These are phyloP conservation scores for Grantiella picta DNA, from an alignment of 2,113 vertebrate genomes.

Conservation along the genomic window DNA sequence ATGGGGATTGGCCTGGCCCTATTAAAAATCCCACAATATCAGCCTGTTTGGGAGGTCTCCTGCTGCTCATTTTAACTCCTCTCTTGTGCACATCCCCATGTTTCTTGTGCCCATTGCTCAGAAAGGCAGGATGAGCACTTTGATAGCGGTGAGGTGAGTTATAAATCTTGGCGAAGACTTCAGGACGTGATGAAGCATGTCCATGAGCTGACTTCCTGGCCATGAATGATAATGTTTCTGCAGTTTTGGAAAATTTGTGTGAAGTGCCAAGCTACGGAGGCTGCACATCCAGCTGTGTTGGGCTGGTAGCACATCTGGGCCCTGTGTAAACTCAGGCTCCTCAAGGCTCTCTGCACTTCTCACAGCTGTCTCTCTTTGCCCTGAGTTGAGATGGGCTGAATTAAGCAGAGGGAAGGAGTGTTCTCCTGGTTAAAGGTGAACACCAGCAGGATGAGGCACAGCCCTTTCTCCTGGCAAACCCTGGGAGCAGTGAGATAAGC, in stretches of 20 bases:
- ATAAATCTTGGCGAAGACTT: neutral
- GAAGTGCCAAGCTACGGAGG: neutral
- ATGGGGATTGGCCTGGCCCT: neutral
- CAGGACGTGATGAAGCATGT: neutral
- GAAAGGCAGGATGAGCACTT: neutral
- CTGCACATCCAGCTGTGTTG: neutral
- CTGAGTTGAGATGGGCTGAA: neutral
- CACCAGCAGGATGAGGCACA: neutral
- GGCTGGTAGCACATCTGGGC: neutral
- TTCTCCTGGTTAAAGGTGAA: neutral
- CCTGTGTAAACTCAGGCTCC: neutral
- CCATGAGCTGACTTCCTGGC: neutral
- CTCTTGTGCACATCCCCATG: neutral
- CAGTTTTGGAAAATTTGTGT: neutral
- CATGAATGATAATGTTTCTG: conserved; percentile 3
- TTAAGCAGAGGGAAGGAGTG: neutral
- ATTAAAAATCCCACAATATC: neutral
- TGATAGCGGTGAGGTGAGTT: neutral
- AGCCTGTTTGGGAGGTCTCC: neutral
- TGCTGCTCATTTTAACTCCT: neutral
- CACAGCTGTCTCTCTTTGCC: neutral
- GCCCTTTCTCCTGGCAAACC: neutral
- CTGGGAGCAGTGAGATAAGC: neutral
- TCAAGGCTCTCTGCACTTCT: neutral
- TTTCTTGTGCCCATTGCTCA: neutral